phyloP scores from a whole-genome alignment of 2,888 invertebrate species.

The Lycophotia porphyrea region DNA sequence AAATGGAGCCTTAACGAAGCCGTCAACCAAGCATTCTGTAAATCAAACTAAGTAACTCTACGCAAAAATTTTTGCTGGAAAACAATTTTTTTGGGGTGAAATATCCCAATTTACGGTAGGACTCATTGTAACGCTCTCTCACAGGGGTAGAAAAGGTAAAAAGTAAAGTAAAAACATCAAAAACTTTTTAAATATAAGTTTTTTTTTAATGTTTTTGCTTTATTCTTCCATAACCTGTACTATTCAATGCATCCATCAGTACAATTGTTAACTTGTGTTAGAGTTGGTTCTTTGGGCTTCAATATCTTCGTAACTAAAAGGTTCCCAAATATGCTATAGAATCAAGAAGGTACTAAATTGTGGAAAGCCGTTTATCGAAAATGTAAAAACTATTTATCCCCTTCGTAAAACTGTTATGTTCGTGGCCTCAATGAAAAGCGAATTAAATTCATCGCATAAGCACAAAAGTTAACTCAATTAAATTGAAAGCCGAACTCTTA shows the following conservation, averaged over 20 bases:
- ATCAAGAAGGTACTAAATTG: neutral
- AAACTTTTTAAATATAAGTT: too few relatives aligned
- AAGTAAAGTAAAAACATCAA: neutral
- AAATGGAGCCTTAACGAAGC: neutral
- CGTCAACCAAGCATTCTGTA: neutral
- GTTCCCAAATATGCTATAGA: neutral
- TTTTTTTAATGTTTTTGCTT: too few relatives aligned
- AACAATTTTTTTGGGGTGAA: neutral
- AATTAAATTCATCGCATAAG: slow-evolving; percentile 19
- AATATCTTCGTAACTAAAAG: too few relatives aligned
- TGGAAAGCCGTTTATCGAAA: too few relatives aligned
- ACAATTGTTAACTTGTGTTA: too few relatives aligned
- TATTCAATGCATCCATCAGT: too few relatives aligned
- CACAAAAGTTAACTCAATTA: slow-evolving; percentile 31
- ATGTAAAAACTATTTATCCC: neutral
- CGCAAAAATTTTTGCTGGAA: neutral
- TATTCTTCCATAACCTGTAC: too few relatives aligned
- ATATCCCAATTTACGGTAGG: neutral
- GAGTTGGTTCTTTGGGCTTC: too few relatives aligned
- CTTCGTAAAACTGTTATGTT: neutral
- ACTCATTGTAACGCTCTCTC: neutral
- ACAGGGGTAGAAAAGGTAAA: too few relatives aligned
- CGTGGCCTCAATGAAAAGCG: neutral
- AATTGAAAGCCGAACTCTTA: slow-evolving; percentile 21
- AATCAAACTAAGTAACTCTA: neutral